Conservation (phyloP, 2,888 invertebrate species). For the Xylota segnis region DNA sequence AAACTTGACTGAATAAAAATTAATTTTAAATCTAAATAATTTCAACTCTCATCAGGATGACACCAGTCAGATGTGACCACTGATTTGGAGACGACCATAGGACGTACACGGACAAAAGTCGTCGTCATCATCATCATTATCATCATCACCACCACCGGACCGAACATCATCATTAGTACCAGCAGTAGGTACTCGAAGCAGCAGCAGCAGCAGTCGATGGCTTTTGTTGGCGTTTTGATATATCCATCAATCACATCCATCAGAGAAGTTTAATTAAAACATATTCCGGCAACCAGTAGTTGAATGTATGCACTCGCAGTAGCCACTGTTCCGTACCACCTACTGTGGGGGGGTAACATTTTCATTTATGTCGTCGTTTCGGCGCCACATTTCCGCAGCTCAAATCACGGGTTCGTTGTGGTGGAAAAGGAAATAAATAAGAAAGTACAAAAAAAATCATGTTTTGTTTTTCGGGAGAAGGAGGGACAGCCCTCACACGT, state of each 20-base stretch:
- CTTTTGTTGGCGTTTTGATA: constrained; percentile 60
- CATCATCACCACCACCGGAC: constrained; percentile 14
- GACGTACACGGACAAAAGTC: background rate
- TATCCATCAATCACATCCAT: constrained; percentile 64
- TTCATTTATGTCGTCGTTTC: constrained; percentile 17
- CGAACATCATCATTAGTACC: constrained; percentile 13
- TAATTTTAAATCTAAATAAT: constrained; percentile 32
- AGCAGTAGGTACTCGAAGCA: background rate
- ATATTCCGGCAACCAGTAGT: constrained; percentile 37
- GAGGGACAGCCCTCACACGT: constrained; percentile 2
- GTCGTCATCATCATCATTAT: background rate
- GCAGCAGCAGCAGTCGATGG: constrained; percentile 19
- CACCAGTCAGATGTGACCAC: constrained; percentile 28
- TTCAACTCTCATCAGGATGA: constrained; percentile 24
- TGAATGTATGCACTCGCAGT: background rate
- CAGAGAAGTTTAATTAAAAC: constrained; percentile 67
- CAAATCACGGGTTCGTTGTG: constrained; percentile 12
- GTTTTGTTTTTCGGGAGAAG: background rate
- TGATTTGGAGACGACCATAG: background rate
- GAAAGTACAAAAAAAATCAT: background rate
- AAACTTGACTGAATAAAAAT: constrained; percentile 4
- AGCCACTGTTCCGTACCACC: constrained; percentile 22
- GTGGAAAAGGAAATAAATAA: background rate
- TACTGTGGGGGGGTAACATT: constrained; percentile 9
- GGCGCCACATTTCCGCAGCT: constrained; percentile 37